Evolutionary conservation across 2,888 invertebrate genomes (phyloP).

Genomic region (Sesia bembeciformis): DNA sequence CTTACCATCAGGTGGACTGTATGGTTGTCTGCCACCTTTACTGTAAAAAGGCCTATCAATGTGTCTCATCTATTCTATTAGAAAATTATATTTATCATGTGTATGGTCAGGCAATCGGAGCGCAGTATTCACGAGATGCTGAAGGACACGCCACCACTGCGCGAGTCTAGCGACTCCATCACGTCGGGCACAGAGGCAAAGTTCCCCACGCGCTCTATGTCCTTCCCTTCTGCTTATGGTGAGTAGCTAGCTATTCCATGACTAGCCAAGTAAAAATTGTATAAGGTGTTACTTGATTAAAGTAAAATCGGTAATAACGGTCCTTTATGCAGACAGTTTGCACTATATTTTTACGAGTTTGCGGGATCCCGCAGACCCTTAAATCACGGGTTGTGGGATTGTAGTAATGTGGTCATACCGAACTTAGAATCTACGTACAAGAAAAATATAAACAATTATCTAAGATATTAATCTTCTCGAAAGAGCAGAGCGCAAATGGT

Average conservation of each 20-base stretch:
- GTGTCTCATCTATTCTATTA: not conserved
- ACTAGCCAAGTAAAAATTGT: not conserved
- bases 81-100: not conserved
- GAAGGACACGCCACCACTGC: slow-evolving; percentile 86
- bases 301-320: too few relatives aligned
- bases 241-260: slow-evolving; percentile 2
- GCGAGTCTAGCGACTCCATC: slow-evolving; percentile 83
- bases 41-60: not conserved
- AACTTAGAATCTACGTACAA: too few relatives aligned
- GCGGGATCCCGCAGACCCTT: too few relatives aligned
- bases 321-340: too few relatives aligned
- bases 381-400: too few relatives aligned
- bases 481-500: too few relatives aligned
- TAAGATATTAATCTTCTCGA: too few relatives aligned
- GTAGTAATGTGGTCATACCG: too few relatives aligned
- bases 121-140: slow-evolving; percentile 90
- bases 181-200: slow-evolving; percentile 83
- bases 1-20: not conserved
- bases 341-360: too few relatives aligned
- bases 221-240: slow-evolving; percentile 81
- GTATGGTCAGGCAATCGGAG: slow-evolving; percentile 66
- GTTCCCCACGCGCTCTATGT: slow-evolving; percentile 79
- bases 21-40: not conserved
- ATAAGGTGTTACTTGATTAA: too few relatives aligned
- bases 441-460: too few relatives aligned